Evolutionary conservation across 2,113 vertebrate genomes (phyloP).

Genomic region (Nothocercus julius): DNA sequence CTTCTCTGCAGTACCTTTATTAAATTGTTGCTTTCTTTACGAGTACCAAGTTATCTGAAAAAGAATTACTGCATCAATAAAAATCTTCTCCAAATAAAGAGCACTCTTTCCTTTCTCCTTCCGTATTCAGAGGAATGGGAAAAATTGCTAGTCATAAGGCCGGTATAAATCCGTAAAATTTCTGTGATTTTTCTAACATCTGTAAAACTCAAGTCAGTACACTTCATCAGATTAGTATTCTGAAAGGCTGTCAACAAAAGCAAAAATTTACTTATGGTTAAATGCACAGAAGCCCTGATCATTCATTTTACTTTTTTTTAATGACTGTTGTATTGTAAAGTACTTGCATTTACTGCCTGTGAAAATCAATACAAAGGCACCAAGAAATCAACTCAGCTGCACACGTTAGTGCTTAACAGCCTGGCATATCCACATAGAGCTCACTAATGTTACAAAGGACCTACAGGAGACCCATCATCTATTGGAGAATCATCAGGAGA

Average conservation of each 20-base stretch:
- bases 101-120: background rate
- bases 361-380: background rate
- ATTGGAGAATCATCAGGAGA: background rate
- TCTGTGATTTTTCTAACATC: background rate
- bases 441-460: background rate
- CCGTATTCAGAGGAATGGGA: background rate
- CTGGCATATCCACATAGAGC: background rate
- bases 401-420: background rate
- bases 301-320: background rate
- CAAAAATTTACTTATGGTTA: background rate
- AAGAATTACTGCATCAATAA: background rate
- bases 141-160: background rate
- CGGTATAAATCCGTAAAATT: background rate
- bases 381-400: background rate
- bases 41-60: background rate
- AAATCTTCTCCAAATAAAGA: background rate
- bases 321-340: background rate
- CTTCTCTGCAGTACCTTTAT: fast-evolving
- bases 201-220: background rate
- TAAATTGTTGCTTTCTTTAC: background rate
- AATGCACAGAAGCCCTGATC: background rate
- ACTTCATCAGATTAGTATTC: background rate
- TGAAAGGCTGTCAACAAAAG: background rate
- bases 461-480: background rate
- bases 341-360: fast-evolving